Base-by-base conservation (phyloP, 1,140 invertebrate species). In the Lordiphosa collinella region DNA sequence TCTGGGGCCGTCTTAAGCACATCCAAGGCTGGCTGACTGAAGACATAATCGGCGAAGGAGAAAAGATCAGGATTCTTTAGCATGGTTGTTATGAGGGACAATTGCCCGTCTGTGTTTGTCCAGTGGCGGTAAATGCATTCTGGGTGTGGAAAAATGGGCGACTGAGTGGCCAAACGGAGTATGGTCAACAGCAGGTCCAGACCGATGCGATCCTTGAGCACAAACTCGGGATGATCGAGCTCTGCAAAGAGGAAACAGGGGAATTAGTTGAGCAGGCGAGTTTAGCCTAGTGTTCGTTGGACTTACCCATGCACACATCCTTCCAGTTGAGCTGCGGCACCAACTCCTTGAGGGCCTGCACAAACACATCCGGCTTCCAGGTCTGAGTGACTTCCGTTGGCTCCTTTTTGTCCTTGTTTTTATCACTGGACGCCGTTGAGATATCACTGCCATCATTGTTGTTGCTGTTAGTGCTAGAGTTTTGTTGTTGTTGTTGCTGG, bases 281-380 rank as follows among this genome's bases (percentile, higher is more conserved):
- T 22, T 22, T 22, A 5, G 18, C 18, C 6, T 22, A 6, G 18
- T 5, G 0, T 22, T 4, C 18, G 0, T 22, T 22, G 0, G 4
- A 22, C 36, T 25, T 73, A 87, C 98, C 95, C 50, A 93, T 88
- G 40, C 98, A 93, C 0, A 99, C 96, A 76, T 98, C 97, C 78
- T 94, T 96, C 97, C 97, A 99, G 73, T 94, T 94, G 29, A 99
- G 88, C 73, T 93, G 94, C 6, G 95, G 94, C 71, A 95, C 94
- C 63, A 97, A 90, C 88, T 98, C 97, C 89, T 97, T 96, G 6
- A 98, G 88, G 32, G 95, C 93, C 86, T 97, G 94, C 6, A 98
- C 93, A 89, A 98, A 98, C 43, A 97, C 92, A 84, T 99, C 97
- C 8, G 97, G 92, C 90, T 98, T 98, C 97, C 97, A 99, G 2